Conservation (phyloP, 2,113 vertebrate genomes). For the Eudyptes chrysolophus region DNA sequence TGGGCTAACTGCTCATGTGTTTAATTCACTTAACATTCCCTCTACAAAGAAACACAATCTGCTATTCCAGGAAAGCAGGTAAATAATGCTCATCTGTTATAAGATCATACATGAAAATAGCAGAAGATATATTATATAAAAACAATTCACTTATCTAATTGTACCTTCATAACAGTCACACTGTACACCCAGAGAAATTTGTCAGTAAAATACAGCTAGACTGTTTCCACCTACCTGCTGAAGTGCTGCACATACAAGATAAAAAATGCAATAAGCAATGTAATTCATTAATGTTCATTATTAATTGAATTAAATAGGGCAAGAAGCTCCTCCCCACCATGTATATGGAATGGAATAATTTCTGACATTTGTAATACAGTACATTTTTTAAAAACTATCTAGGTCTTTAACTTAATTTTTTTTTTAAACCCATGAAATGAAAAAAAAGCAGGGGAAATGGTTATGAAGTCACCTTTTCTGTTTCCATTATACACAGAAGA, state of each 20-base stretch:
- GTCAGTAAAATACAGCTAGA: background rate
- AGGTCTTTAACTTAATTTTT: background rate
- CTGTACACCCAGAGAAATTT: background rate
- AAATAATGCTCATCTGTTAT: background rate
- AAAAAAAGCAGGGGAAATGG: background rate
- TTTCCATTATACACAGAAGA: background rate
- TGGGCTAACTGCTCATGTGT: background rate
- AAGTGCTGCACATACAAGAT: background rate
- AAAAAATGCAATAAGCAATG: conserved; percentile 4
- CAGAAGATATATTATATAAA: background rate
- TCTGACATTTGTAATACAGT: background rate
- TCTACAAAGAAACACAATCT: background rate
- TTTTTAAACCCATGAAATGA: background rate
- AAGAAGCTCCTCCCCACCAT: background rate
- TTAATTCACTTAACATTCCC: background rate
- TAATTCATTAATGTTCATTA: conserved; percentile 4
- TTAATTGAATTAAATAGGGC: background rate
- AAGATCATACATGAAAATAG: background rate
- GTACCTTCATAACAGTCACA: background rate
- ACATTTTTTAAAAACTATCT: background rate
- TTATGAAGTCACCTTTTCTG: background rate
- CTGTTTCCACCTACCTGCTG: background rate
- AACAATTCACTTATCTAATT: background rate
- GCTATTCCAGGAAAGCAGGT: background rate
- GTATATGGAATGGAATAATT: background rate